Percentiles rank a stretch among this genome's conserved stretches.
Evolutionary conservation across 2,113 vertebrate species (phyloP).

Genomic region (Thryonomys swinderianus): DNA sequence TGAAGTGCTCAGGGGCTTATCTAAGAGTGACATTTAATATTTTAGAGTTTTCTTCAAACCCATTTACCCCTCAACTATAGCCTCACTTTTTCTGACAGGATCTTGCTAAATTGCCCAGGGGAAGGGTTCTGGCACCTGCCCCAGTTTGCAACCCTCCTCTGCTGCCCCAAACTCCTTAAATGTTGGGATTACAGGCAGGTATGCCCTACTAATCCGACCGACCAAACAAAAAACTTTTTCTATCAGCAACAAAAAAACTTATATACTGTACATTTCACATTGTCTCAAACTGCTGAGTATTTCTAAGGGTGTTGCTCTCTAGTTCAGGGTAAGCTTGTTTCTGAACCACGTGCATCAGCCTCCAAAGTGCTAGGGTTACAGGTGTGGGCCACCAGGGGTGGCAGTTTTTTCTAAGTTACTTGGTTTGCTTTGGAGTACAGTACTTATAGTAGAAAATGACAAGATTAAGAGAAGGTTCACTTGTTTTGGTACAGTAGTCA

Average conservation of each 20-base stretch:
- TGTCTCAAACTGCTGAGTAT: too few species aligned
- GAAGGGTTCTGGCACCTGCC: neutral
- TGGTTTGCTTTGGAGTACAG: neutral
- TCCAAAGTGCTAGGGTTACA: neutral
- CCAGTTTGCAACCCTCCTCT: neutral
- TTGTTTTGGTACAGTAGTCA: constrained; percentile 52
- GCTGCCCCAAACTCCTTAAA: neutral
- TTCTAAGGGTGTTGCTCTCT: neutral
- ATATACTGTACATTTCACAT: too few species aligned
- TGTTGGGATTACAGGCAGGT: neutral
- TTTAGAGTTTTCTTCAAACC: neutral
- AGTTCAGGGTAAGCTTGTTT: neutral
- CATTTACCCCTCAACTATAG: neutral
- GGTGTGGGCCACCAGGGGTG: too few species aligned
- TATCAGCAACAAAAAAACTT: too few species aligned
- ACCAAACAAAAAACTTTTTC: neutral
- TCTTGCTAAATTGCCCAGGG: neutral
- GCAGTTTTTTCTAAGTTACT: neutral
- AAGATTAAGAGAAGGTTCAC: constrained; percentile 49
- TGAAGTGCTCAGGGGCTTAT: neutral
- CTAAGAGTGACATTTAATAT: neutral
- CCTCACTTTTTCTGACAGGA: neutral
- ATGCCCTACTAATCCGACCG: too few species aligned
- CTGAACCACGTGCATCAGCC: neutral
- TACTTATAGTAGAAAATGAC: neutral